Percentiles rank a stretch among this genome's conserved stretches.
phyloP scores from a whole-genome alignment of 2,888 invertebrate genomes.

The Creontiades dilutus region DNA sequence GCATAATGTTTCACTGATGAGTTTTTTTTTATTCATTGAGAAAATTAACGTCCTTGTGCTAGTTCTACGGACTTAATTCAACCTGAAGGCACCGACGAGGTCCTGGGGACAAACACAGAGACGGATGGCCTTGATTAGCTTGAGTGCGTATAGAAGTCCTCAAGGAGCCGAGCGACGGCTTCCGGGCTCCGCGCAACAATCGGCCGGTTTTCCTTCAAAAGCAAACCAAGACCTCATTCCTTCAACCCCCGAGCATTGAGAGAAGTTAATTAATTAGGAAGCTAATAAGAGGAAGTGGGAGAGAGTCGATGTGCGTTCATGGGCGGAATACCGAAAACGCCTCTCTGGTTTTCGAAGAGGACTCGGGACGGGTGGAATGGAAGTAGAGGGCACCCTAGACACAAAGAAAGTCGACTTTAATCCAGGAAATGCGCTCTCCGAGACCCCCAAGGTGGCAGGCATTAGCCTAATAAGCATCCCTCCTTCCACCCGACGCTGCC shows the following conservation, averaged over 20 bases:
- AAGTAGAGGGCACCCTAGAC: constrained; percentile 43
- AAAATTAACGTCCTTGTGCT: background rate
- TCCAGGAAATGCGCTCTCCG: constrained; percentile 66
- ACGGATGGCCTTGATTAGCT: constrained; percentile 21
- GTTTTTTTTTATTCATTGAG: background rate
- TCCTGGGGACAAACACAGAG: background rate
- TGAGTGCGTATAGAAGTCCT: constrained; percentile 40
- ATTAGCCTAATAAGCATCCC: constrained; percentile 71
- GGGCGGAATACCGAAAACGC: constrained; percentile 56
- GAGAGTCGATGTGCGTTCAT: constrained; percentile 49
- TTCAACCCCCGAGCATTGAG: background rate
- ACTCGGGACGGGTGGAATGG: constrained; percentile 13
- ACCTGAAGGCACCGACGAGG: background rate
- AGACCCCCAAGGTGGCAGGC: constrained; percentile 68
- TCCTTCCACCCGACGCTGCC: background rate
- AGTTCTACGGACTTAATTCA: background rate
- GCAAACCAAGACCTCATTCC: constrained; percentile 38
- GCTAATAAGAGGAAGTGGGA: constrained; percentile 70
- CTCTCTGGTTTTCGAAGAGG: constrained; percentile 30
- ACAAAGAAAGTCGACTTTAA: constrained; percentile 68
- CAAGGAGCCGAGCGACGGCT: background rate
- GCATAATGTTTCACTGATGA: too few species aligned
- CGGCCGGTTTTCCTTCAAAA: constrained; percentile 31
- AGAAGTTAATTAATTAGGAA: constrained; percentile 71
- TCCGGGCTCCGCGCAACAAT: background rate